phyloP scores from a whole-genome alignment of 1,140 invertebrate species.

The Phortica variegata region DNA sequence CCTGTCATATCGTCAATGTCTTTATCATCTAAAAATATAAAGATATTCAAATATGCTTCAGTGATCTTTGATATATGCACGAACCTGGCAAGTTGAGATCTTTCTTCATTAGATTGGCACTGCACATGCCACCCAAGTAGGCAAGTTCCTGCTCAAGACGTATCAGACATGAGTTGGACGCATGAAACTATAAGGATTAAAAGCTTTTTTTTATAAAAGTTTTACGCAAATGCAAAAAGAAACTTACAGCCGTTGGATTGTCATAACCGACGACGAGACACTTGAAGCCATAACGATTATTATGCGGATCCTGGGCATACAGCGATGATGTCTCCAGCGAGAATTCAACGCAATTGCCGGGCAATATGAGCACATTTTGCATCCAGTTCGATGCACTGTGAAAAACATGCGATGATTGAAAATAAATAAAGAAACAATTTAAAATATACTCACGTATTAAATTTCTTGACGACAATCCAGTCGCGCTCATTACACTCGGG shows the following conservation, averaged over 20 bases:
- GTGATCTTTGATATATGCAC: constrained; percentile 23
- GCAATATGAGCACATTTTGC: constrained; percentile 79
- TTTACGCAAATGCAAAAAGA: background rate
- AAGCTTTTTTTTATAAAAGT: background rate
- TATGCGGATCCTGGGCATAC: constrained; percentile 90
- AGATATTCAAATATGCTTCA: background rate
- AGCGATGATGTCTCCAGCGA: constrained; percentile 93
- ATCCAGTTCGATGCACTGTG: constrained; percentile 80
- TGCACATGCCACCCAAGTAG: constrained; percentile 88
- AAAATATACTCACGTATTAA: constrained; percentile 41
- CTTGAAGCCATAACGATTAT: constrained; percentile 83
- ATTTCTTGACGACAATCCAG: constrained; percentile 56
- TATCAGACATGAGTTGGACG: constrained; percentile 61
- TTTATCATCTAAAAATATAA: constrained; percentile 65
- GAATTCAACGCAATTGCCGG: constrained; percentile 93
- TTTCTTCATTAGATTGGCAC: constrained; percentile 83
- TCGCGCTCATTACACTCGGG: constrained; percentile 27
- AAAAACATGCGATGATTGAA: constrained; percentile 15
- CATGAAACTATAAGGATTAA: constrained; percentile 2
- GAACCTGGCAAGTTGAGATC: constrained; percentile 74
- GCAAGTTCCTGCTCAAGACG: constrained; percentile 88
- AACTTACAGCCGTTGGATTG: constrained; percentile 62
- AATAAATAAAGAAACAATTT: background rate
- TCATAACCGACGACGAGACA: constrained; percentile 92
- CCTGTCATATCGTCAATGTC: constrained; percentile 70